phyloP scores from a whole-genome alignment of 2,113 vertebrate species.

The Pluvialis apricaria region DNA sequence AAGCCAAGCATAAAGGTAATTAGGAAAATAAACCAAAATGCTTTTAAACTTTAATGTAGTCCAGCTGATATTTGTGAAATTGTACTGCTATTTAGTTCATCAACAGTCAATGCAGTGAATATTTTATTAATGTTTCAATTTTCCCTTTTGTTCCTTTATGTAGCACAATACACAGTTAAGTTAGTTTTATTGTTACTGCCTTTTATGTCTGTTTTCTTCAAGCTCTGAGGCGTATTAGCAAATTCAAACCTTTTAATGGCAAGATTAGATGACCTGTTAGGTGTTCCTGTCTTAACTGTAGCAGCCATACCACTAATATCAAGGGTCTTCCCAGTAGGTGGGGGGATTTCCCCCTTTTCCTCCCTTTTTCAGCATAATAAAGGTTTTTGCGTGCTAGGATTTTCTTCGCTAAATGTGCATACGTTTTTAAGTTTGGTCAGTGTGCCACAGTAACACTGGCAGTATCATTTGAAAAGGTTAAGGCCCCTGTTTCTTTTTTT shows the following conservation, averaged over 20 bases:
- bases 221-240: neutral
- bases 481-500: neutral
- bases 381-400: neutral
- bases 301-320: neutral
- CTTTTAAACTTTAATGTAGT: slow-evolving; percentile 31
- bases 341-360: fast-evolving
- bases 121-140: slow-evolving; percentile 59
- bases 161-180: neutral
- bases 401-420: neutral
- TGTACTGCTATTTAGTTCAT: slow-evolving; percentile 40
- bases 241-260: slow-evolving; percentile 27
- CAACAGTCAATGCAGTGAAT: neutral
- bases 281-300: neutral
- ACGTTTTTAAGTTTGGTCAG: neutral
- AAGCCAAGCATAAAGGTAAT: slow-evolving; percentile 37
- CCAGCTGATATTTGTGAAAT: slow-evolving; percentile 11
- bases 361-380: neutral
- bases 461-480: neutral
- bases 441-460: neutral
- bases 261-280: slow-evolving; percentile 13
- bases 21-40: neutral
- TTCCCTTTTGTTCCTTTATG: slow-evolving; percentile 22
- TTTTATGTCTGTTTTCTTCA: slow-evolving; percentile 3
- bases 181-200: slow-evolving; percentile 6
- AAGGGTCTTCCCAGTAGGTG: neutral